Conservation (phyloP, 2,888 invertebrate genomes). For the Hyposoter didymator region DNA sequence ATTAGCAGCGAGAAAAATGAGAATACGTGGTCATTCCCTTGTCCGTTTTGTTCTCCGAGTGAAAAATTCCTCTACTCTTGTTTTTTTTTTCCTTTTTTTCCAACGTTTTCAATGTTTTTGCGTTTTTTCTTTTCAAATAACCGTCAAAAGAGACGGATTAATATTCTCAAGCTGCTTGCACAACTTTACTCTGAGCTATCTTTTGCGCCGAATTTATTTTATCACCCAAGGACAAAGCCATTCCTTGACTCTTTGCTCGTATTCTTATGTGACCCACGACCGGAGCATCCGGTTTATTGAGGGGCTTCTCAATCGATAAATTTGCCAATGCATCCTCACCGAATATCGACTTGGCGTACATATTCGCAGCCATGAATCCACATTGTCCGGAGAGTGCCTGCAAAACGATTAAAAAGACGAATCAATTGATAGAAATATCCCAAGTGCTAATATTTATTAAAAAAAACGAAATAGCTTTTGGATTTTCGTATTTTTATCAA, state of each 20-base stretch:
- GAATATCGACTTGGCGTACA: constrained; percentile 99
- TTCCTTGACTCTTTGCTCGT: constrained; percentile 99
- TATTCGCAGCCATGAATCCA: constrained; percentile 99
- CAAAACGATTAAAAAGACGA: constrained; percentile 36
- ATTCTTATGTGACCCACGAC: constrained; percentile 99
- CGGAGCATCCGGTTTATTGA: constrained; percentile 93
- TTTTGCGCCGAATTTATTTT: constrained; percentile 98
- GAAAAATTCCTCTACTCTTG: neutral
- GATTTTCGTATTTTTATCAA: neutral
- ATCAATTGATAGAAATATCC: constrained; percentile 17
- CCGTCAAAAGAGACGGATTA: neutral
- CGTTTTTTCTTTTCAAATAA: neutral
- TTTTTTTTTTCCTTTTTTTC: neutral
- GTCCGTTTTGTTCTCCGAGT: neutral
- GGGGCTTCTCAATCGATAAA: constrained; percentile 98
- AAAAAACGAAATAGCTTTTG: neutral
- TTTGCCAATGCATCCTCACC: constrained; percentile 99
- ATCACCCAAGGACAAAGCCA: constrained; percentile 99
- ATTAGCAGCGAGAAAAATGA: neutral
- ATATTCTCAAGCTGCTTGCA: constrained; percentile 79
- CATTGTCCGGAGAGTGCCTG: constrained; percentile 97
- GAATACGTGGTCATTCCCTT: neutral
- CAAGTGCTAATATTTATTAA: neutral
- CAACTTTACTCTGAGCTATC: constrained; percentile 83
- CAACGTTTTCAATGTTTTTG: neutral